phyloP scores from a whole-genome alignment of 2,113 vertebrate genomes.

The Plecotus auritus region DNA sequence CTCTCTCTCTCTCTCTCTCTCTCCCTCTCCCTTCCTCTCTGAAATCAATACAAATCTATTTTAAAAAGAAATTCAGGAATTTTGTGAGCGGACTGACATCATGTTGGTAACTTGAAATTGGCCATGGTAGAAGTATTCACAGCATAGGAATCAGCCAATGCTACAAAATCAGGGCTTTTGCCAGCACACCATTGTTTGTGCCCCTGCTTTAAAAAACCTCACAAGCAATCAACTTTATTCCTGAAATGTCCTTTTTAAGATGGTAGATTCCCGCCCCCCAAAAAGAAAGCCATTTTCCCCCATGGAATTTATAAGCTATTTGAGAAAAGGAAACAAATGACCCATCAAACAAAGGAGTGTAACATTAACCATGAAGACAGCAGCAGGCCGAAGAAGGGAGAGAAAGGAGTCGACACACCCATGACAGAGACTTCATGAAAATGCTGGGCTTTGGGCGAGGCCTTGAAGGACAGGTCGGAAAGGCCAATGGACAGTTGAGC shows the following conservation, averaged over 20 bases:
- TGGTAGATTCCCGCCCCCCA: neutral
- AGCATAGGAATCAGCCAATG: neutral
- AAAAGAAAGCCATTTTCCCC: neutral
- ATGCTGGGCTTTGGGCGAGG: neutral
- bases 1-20: too few species aligned
- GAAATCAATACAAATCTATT: too few species aligned
- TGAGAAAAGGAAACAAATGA: neutral
- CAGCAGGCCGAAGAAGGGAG: neutral
- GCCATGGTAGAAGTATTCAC: neutral
- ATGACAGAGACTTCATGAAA: neutral
- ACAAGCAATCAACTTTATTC: neutral
- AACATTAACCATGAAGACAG: neutral
- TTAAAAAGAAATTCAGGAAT: neutral
- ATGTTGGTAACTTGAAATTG: neutral
- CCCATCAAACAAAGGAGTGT: neutral
- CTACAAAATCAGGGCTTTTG: neutral
- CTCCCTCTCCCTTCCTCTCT: too few species aligned
- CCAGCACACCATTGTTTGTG: neutral
- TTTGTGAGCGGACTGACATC: neutral
- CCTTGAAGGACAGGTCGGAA: neutral
- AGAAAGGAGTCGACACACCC: neutral
- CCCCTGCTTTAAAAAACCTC: neutral
- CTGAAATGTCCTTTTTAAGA: constrained; percentile 11
- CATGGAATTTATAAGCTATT: neutral
- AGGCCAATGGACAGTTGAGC: neutral